A percentile compares a stretch with the other conserved stretches of the same genome.
These are phyloP conservation scores for Dryoscopus gambensis DNA, from an alignment of 2,113 vertebrate species.

Conservation along the genomic window DNA sequence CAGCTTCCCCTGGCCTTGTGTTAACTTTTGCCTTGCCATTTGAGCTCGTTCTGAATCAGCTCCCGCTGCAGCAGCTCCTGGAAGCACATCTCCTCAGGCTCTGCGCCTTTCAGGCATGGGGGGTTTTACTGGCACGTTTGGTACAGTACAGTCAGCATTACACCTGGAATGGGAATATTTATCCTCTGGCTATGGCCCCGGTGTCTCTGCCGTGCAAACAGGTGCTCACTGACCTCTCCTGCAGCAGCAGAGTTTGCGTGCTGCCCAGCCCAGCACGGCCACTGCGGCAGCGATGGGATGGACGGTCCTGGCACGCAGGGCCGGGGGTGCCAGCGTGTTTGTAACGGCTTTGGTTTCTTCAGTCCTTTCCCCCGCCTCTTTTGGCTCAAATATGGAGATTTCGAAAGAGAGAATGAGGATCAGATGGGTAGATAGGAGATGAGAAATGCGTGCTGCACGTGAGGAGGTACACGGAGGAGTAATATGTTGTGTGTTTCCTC, in stretches of 20 bases:
- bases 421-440: not conserved
- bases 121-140: not conserved
- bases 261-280: not conserved
- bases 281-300: not conserved
- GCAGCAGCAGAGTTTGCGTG: not conserved
- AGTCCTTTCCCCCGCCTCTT: not conserved
- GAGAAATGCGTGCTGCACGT: rapidly evolving
- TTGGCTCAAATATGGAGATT: not conserved
- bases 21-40: not conserved
- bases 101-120: not conserved
- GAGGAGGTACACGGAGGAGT: not conserved
- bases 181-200: not conserved
- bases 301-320: not conserved
- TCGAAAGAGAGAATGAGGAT: not conserved
- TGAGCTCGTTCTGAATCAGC: not conserved
- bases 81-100: not conserved
- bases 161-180: not conserved
- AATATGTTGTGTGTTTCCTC: rapidly evolving
- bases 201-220: not conserved
- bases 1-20: not conserved
- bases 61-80: not conserved
- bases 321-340: not conserved
- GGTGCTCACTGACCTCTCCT: not conserved
- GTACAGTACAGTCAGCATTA: not conserved
- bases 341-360: not conserved